Evolutionary conservation across 2,797 vertebrate genomes (phyloP).

Genomic region (Falco novaeseelandiae): DNA sequence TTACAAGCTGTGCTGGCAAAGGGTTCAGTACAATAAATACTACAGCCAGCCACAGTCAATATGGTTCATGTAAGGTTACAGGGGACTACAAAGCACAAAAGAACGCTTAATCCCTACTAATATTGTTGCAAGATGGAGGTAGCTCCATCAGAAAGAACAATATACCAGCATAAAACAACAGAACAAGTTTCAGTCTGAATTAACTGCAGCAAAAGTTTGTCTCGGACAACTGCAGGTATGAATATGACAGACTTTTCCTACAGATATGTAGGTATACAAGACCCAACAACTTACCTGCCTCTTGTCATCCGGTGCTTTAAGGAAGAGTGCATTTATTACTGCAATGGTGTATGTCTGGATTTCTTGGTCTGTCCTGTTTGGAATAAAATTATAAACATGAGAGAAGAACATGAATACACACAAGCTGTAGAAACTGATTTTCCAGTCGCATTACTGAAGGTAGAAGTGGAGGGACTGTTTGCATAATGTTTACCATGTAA

Average conservation of each 20-base stretch:
- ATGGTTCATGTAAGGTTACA: constrained; percentile 41
- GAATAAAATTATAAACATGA: neutral
- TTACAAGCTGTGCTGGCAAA: constrained; percentile 41
- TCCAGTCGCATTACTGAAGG: neutral
- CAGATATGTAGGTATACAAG: neutral
- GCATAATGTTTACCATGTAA: neutral
- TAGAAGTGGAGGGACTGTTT: neutral
- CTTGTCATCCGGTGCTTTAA: constrained; percentile 96
- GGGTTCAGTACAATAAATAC: constrained; percentile 30
- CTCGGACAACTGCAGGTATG: neutral
- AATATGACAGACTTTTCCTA: neutral
- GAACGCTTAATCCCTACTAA: neutral
- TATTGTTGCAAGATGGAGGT: neutral
- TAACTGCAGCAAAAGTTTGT: neutral
- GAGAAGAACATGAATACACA: neutral
- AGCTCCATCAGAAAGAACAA: neutral
- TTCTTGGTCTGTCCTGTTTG: constrained; percentile 91
- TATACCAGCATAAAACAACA: neutral
- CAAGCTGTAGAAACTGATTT: neutral
- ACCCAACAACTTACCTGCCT: constrained; percentile 85
- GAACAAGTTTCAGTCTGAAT: neutral
- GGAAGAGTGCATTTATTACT: constrained; percentile 96
- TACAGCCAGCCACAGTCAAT: constrained; percentile 26
- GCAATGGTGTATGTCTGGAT: constrained; percentile 97
- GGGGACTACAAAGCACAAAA: neutral